phyloP scores from a whole-genome alignment of 2,113 vertebrate genomes.

The Oreochromis niloticus region DNA sequence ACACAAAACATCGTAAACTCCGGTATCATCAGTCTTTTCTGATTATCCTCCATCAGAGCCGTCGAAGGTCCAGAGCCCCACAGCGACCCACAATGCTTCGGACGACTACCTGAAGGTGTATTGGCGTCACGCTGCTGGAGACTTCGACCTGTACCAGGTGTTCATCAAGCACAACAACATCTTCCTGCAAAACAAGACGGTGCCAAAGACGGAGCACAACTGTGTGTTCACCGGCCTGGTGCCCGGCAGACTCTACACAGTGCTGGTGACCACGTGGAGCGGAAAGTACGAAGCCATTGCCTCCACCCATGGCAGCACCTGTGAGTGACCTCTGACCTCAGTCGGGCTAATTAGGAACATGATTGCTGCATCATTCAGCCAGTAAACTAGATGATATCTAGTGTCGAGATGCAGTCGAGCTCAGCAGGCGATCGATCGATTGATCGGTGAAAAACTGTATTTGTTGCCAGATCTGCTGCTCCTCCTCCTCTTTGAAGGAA shows the following conservation, averaged over 20 bases:
- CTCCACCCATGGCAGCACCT: slow-evolving; percentile 84
- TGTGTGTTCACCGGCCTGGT: slow-evolving; percentile 84
- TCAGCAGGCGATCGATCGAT: neutral
- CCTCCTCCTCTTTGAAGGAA: neutral
- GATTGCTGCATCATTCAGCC: neutral
- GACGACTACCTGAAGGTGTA: slow-evolving; percentile 91
- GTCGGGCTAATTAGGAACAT: neutral
- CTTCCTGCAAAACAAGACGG: slow-evolving; percentile 79
- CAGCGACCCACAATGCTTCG: slow-evolving; percentile 84
- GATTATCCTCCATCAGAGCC: slow-evolving; percentile 75
- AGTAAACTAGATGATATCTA: neutral
- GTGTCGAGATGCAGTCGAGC: neutral
- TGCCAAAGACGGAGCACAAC: slow-evolving; percentile 80
- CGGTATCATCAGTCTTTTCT: neutral
- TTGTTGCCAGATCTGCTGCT: neutral
- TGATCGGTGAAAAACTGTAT: accelerated
- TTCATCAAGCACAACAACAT: slow-evolving; percentile 89
- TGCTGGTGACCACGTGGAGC: slow-evolving; percentile 86
- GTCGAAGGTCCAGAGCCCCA: slow-evolving; percentile 81
- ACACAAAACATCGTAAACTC: too few relatives aligned
- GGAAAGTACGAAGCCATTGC: slow-evolving; percentile 83
- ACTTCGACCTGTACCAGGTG: slow-evolving; percentile 90
- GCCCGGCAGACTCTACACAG: slow-evolving; percentile 88
- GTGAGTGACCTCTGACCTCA: slow-evolving; percentile 73
- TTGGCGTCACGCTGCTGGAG: slow-evolving; percentile 86